These are phyloP conservation scores for Hyppa rectilinea DNA, from an alignment of 2,888 invertebrate species.

Conservation along the genomic window DNA sequence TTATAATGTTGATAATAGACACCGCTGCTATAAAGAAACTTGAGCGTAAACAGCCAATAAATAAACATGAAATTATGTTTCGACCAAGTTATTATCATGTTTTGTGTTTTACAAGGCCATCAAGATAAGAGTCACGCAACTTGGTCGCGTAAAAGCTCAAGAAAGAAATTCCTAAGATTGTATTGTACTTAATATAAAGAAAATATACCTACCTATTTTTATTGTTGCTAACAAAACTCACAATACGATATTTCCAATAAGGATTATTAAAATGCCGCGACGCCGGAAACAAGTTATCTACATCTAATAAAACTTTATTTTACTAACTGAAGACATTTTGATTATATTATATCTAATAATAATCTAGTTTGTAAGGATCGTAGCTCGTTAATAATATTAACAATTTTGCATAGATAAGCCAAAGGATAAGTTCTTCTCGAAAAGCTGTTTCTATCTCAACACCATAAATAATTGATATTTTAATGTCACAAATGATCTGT, in stretches of 20 bases:
- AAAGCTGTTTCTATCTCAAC: conserved; percentile 84
- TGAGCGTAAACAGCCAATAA: conserved; percentile 75
- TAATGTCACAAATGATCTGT: conserved; percentile 90
- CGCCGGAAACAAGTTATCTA: conserved; percentile 38
- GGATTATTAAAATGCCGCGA: conserved; percentile 21
- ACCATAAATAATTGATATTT: conserved; percentile 90
- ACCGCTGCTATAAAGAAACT: conserved; percentile 75
- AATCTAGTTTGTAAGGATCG: conserved; percentile 55
- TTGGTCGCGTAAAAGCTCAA: conserved; percentile 50
- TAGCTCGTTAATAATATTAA: conserved; percentile 67
- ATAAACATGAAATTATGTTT: conserved; percentile 76
- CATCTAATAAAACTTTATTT: conserved; percentile 54
- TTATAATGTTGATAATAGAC: conserved; percentile 86
- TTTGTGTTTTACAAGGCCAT: conserved; percentile 74
- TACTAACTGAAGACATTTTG: conserved; percentile 44
- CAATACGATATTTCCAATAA: conserved; percentile 5
- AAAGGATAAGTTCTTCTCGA: conserved; percentile 77
- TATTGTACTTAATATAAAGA: background rate
- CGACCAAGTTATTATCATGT: conserved; percentile 73
- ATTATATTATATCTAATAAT: conserved; percentile 54
- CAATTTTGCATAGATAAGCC: conserved; percentile 79
- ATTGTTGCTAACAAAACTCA: conserved; percentile 6
- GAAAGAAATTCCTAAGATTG: conserved; percentile 41
- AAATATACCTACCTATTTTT: background rate
- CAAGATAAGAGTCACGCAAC: conserved; percentile 68